Conservation (phyloP, 2,797 vertebrate species). For the Silurus lanzhouensis region DNA sequence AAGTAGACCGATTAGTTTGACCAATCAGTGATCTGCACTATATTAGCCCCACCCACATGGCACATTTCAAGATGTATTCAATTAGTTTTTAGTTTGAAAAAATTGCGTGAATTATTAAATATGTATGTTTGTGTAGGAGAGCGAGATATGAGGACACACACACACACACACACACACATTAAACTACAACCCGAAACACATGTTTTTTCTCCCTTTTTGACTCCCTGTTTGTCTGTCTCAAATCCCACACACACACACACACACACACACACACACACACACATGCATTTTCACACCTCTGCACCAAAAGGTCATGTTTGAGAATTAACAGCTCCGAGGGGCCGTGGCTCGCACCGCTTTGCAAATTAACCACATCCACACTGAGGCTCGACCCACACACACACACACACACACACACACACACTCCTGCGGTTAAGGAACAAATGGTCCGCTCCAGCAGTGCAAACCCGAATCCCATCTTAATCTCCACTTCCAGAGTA, state of each 20-base stretch:
- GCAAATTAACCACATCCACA: conserved; percentile 58
- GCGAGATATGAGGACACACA: not conserved
- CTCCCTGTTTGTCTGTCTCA: not conserved
- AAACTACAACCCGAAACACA: not conserved
- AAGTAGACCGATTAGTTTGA: not conserved
- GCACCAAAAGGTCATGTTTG: conserved; percentile 72
- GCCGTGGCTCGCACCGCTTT: conserved; percentile 58
- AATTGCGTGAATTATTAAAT: not conserved
- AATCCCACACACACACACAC: not conserved
- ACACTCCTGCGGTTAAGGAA: conserved; percentile 30
- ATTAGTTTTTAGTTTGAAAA: not conserved
- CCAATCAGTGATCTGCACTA: not conserved
- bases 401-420: conserved; percentile 27
- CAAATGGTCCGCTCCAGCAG: conserved; percentile 57
- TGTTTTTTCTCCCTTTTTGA: not conserved
- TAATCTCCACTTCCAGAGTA: conserved; percentile 57
- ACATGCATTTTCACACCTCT: conserved; percentile 62
- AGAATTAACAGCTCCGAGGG: conserved; percentile 67
- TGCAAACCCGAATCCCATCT: conserved; percentile 47
- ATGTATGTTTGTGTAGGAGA: no score
- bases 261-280: conserved; percentile 12
- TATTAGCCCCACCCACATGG: not conserved
- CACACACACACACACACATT: not conserved
- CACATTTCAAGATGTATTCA: not conserved
- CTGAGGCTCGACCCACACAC: conserved; percentile 39